Conservation (phyloP, 2,113 vertebrate genomes). For the Bungarus multicinctus region DNA sequence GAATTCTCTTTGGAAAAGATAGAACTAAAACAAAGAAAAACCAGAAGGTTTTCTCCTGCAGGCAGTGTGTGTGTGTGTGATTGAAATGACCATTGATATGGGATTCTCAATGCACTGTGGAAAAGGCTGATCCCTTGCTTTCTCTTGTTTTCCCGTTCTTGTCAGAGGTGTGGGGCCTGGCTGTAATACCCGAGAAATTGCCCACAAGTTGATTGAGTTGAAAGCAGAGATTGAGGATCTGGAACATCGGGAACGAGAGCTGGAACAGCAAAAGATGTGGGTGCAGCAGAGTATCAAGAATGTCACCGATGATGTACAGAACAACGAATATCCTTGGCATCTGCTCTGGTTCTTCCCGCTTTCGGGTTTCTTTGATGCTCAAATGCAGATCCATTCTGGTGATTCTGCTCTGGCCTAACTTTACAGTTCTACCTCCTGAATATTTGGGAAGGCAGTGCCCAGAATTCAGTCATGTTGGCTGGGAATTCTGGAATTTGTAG, state of each 20-base stretch:
- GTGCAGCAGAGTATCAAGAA: conserved; percentile 98
- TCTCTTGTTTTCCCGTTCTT: background rate
- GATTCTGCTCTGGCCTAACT: background rate
- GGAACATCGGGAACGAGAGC: conserved; percentile 87
- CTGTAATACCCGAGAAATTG: conserved; percentile 97
- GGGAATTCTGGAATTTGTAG: background rate
- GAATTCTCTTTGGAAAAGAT: background rate
- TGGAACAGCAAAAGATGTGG: conserved; percentile 98
- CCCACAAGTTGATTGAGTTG: conserved; percentile 94
- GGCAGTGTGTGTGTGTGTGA: no score
- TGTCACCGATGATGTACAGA: conserved; percentile 93
- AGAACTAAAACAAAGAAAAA: background rate
- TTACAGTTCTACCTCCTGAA: background rate
- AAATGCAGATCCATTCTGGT: background rate
- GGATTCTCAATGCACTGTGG: background rate
- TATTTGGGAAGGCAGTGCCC: background rate
- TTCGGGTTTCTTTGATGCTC: background rate
- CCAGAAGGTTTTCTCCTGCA: background rate
- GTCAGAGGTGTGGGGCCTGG: conserved; percentile 93
- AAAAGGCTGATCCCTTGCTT: background rate
- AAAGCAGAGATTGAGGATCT: conserved; percentile 96
- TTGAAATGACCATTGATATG: background rate
- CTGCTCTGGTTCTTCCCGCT: background rate
- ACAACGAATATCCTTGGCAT: conserved; percentile 93
- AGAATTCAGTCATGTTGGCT: background rate